Percentiles rank a stretch among this genome's conserved stretches.
phyloP scores from a whole-genome alignment of 2,888 invertebrate genomes.

The Morpho achilles region DNA sequence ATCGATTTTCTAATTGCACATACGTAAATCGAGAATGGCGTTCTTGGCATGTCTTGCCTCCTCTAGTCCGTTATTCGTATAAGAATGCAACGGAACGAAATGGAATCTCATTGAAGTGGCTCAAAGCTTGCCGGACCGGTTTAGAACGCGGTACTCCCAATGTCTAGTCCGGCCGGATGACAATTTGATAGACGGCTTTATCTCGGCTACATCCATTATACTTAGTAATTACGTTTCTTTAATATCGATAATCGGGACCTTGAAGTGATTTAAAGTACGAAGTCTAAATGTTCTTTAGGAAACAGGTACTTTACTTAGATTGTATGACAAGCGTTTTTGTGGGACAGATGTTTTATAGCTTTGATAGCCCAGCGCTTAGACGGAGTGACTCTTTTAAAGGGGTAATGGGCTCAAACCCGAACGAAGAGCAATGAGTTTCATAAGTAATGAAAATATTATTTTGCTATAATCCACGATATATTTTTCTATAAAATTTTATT shows the following conservation, averaged over 20 bases:
- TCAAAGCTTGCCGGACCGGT: slow-evolving; percentile 63
- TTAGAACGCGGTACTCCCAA: slow-evolving; percentile 49
- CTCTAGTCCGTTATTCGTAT: slow-evolving; percentile 68
- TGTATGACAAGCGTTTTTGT: no score
- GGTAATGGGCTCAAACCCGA: no score
- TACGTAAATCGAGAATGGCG: slow-evolving; percentile 34
- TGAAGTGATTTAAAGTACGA: not conserved
- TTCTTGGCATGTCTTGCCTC: slow-evolving; percentile 45
- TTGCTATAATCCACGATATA: no score
- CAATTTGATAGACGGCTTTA: slow-evolving; percentile 62
- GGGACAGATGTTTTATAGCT: no score
- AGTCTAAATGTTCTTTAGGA: slow-evolving; percentile 6
- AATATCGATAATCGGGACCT: slow-evolving; percentile 24
- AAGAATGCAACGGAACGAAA: slow-evolving; percentile 76
- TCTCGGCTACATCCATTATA: slow-evolving; percentile 32
- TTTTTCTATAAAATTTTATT: no score
- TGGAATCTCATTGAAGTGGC: slow-evolving; percentile 76
- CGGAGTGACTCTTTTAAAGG: no score
- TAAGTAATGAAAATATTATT: no score
- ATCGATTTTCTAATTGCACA: slow-evolving; percentile 24
- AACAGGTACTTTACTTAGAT: no score
- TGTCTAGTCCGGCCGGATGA: slow-evolving; percentile 57
- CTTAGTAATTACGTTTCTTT: slow-evolving; percentile 22
- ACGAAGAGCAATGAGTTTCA: no score
- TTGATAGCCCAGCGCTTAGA: no score